Conservation (phyloP, 1,140 invertebrate species). For the Potamilus streckersoni region DNA sequence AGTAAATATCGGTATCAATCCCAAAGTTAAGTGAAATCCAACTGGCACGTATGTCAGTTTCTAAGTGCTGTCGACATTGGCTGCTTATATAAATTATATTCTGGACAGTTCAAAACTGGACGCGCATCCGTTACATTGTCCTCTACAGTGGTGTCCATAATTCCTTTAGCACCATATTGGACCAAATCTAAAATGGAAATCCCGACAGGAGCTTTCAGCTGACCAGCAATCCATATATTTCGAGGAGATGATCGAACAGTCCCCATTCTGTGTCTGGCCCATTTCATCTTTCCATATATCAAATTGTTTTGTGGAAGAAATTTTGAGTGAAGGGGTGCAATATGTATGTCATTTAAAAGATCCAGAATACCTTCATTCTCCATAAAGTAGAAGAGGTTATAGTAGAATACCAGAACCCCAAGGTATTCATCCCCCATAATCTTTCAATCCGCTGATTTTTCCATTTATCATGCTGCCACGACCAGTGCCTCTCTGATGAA, state of each 20-base stretch:
- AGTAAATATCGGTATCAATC: constrained; percentile 9
- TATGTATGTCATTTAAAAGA: constrained; percentile 19
- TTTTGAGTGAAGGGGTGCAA: constrained; percentile 18
- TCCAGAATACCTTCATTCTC: constrained; percentile 31
- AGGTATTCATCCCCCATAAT: no score
- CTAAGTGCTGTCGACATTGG: background rate
- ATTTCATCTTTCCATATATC: constrained; percentile 27
- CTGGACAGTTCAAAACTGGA: background rate
- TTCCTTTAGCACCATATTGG: background rate
- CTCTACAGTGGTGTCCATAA: background rate
- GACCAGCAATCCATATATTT: constrained; percentile 18
- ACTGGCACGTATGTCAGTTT: background rate
- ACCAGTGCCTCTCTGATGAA: background rate
- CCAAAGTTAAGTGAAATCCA: constrained; percentile 14
- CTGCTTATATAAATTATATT: background rate
- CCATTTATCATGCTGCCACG: background rate
- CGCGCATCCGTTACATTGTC: background rate
- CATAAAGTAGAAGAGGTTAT: no score
- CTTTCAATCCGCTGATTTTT: constrained; percentile 18
- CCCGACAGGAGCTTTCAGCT: background rate
- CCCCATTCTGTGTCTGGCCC: constrained; percentile 29
- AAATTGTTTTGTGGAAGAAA: constrained; percentile 24
- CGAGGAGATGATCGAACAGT: constrained; percentile 30
- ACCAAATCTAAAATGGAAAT: background rate
- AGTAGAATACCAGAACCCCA: no score